Conservation (phyloP, 2,888 invertebrate genomes). For the Spicauda simplicius region DNA sequence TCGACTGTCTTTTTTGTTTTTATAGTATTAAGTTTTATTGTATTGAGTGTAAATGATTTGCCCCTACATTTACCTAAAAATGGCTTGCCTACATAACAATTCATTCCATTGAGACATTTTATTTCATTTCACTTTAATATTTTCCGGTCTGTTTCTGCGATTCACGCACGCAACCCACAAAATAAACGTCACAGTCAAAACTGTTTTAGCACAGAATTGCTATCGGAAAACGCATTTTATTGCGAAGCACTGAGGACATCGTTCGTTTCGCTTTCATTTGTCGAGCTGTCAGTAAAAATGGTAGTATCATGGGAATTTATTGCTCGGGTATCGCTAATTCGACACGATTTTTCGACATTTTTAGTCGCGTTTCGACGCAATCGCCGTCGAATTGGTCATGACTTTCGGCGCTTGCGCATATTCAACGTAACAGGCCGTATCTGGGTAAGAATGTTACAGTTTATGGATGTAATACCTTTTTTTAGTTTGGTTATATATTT, state of each 20-base stretch:
- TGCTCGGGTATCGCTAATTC: constrained; percentile 4
- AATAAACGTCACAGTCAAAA: neutral
- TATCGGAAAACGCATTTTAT: neutral
- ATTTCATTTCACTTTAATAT: too few species aligned
- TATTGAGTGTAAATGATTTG: too few species aligned
- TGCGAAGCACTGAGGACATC: neutral
- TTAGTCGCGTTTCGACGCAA: constrained; percentile 2
- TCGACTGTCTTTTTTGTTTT: too few species aligned
- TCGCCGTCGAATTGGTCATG: constrained; percentile 15
- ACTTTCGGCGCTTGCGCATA: constrained; percentile 13
- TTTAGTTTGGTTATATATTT: neutral
- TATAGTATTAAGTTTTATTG: too few species aligned
- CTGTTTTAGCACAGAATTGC: neutral
- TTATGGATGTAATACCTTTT: neutral
- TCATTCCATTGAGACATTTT: neutral
- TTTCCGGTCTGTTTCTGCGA: constrained; percentile 38
- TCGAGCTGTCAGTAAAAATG: neutral
- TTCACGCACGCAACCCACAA: constrained; percentile 37
- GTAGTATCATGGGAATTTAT: neutral
- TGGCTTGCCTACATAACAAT: too few species aligned
- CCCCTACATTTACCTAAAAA: too few species aligned
- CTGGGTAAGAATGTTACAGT: constrained; percentile 5
- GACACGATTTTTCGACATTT: constrained; percentile 20
- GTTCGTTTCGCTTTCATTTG: neutral
- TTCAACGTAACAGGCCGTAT: constrained; percentile 17